Conservation (phyloP, 2,113 vertebrate species). For the Pelodiscus sinensis region DNA sequence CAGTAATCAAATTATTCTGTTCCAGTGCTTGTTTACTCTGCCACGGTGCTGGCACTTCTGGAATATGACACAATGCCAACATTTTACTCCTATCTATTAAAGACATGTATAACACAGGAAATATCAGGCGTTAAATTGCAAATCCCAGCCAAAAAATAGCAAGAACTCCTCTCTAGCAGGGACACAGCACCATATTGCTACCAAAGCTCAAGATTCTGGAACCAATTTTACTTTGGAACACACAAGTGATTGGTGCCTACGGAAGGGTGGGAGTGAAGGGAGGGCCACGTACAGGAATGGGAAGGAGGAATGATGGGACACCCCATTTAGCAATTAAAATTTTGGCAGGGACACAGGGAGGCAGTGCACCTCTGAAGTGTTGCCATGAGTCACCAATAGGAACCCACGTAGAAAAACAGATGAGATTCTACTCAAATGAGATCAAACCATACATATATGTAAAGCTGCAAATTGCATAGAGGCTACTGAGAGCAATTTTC, state of each 20-base stretch:
- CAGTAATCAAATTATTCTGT: neutral
- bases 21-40: neutral
- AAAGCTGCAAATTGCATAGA: neutral
- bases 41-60: neutral
- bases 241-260: neutral
- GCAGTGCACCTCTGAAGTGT: too few relatives aligned
- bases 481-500: accelerated
- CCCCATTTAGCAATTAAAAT: too few relatives aligned
- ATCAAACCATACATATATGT: neutral
- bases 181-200: neutral
- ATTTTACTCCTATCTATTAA: neutral
- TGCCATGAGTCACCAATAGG: too few relatives aligned
- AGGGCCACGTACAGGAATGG: too few relatives aligned
- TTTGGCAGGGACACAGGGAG: too few relatives aligned
- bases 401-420: accelerated
- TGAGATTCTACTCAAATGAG: neutral
- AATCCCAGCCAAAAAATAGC: neutral
- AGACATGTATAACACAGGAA: neutral
- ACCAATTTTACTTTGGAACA: neutral
- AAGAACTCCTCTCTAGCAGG: too few relatives aligned
- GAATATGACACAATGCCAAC: neutral
- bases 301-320: too few relatives aligned
- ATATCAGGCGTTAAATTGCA: neutral
- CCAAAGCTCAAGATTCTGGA: neutral
- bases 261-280: too few relatives aligned